Base-by-base conservation (phyloP, 2,113 vertebrate genomes). In the Sialia sialis region DNA sequence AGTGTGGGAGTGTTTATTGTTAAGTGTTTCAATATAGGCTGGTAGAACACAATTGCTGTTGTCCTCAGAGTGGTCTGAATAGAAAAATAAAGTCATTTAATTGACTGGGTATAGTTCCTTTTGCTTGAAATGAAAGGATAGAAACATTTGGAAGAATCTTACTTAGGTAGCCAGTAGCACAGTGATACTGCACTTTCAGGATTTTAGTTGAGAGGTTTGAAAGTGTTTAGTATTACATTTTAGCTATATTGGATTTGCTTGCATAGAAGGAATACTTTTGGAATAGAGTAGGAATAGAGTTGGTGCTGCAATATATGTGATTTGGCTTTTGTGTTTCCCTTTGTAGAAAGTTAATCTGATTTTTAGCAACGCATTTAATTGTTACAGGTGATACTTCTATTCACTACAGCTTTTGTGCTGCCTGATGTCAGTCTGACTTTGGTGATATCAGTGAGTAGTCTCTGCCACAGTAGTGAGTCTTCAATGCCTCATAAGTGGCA, bases 401-500 rank as follows among this genome's bases (percentile, higher is more conserved):
- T 91, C 41, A 16, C 0, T 2, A 36, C 26, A 32, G 58, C 21
- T 72, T 81, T 68, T 75, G 39, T 94, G 80, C 60, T 87, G 43
- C 52, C 49, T 27, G 44, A 9, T 75, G 48, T 48, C 77, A 60
- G 43, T 7, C 48, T 56, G 78, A 41, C 69, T 91, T 64, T 32
- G 74, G 4, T 39, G 69, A 6, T 79, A 56, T 30, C 87, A 21
- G 30, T 18, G 36, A 0, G 3, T 75, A 56, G 84, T 91, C 69
- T 82, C 52, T 85, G 74, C 54, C 36, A 21, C 36, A 60, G 70
- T 1, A 64, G 10, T 29, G 69, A 32, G 30, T 54, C 51, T 86
- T 52, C 27, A 89, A 27, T n/a, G 51, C 55, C 1, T 0, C 23
- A 0, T 10, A 23, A 84, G 36, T 0, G 7, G 48, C 4, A 2